Conservation (phyloP, 2,113 vertebrate genomes). For the Menura novaehollandiae region DNA sequence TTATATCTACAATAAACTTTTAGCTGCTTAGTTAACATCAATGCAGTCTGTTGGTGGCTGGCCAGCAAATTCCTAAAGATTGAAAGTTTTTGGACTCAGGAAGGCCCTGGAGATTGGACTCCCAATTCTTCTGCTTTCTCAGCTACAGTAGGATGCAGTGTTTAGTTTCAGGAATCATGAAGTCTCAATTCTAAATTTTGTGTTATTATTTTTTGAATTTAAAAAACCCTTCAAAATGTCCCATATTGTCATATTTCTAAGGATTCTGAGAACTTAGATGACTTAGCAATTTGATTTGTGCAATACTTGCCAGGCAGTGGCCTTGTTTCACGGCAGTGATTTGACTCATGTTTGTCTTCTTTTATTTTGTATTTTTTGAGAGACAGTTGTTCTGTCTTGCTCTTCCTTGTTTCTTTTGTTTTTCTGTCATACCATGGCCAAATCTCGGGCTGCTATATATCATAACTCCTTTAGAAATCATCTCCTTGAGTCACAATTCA, state of each 20-base stretch:
- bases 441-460: not conserved
- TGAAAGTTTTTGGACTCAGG: not conserved
- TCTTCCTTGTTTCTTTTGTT: not conserved
- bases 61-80: not conserved
- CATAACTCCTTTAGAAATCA: not conserved
- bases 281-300: not conserved
- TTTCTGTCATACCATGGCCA: not conserved
- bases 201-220: not conserved
- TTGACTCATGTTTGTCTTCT: not conserved
- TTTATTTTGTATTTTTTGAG: not conserved
- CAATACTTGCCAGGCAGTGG: not conserved
- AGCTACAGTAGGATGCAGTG: not conserved
- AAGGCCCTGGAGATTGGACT: not conserved
- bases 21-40: not conserved
- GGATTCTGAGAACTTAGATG: not conserved
- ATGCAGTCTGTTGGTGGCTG: not conserved
- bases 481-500: not conserved
- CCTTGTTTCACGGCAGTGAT: not conserved
- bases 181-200: not conserved
- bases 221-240: not conserved
- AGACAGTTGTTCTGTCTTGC: not conserved
- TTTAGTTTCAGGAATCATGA: not conserved
- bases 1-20: not conserved
- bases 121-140: not conserved
- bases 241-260: not conserved